These are phyloP conservation scores for Sipha flava DNA, from an alignment of 1,140 invertebrate species.

Conservation along the genomic window DNA sequence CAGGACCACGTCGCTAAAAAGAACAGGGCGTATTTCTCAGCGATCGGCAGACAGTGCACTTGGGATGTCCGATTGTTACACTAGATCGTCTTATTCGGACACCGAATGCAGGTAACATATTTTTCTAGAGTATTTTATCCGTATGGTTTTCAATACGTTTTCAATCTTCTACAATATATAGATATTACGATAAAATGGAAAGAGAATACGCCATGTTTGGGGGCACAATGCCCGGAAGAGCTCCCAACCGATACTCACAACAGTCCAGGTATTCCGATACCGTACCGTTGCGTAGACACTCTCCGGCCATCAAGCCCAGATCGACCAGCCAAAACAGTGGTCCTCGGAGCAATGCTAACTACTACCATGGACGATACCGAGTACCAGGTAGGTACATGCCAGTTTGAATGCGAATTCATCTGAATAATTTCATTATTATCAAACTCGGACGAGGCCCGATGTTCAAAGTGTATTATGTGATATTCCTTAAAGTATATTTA, in stretches of 20 bases:
- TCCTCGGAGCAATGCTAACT: not conserved
- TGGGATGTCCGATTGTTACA: slow-evolving; percentile 49
- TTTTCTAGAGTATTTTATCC: too few relatives aligned
- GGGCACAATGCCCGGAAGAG: slow-evolving; percentile 9
- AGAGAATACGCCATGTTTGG: slow-evolving; percentile 35
- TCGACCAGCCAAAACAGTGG: slow-evolving; percentile 22
- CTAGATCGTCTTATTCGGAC: slow-evolving; percentile 52
- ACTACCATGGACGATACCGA: not conserved
- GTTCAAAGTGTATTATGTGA: too few relatives aligned
- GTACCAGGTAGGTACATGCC: not conserved
- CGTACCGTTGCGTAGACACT: slow-evolving; percentile 17
- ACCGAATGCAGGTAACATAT: slow-evolving; percentile 49
- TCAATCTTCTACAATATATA: slow-evolving; percentile 28
- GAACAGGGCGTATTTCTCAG: slow-evolving; percentile 60
- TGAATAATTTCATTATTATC: not conserved
- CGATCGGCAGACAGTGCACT: slow-evolving; percentile 58
- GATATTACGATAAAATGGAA: slow-evolving; percentile 45
- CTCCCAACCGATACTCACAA: slow-evolving; percentile 28
- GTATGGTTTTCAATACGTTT: not conserved
- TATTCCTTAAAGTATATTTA: too few relatives aligned
- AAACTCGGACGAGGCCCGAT: too few relatives aligned
- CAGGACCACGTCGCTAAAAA: slow-evolving; percentile 49
- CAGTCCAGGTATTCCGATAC: slow-evolving; percentile 9
- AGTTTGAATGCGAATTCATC: too few relatives aligned
- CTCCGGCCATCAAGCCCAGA: slow-evolving; percentile 1